A percentile compares a stretch with the other conserved stretches of the same genome.
Evolutionary conservation across 1,140 invertebrate genomes (phyloP).

Genomic region (Saccostrea glomerata): DNA sequence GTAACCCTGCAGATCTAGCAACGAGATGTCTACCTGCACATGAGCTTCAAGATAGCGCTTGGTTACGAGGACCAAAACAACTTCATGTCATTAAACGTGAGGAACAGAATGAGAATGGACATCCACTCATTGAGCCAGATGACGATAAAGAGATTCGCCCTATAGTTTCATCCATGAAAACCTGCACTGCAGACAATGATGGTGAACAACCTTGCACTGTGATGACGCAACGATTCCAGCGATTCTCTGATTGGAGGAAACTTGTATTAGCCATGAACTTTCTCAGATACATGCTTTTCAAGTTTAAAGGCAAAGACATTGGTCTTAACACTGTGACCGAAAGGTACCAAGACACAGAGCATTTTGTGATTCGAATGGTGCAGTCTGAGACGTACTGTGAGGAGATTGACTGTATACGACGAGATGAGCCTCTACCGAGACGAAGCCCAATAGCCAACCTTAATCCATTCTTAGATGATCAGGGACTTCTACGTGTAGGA

Average conservation of each 20-base stretch:
- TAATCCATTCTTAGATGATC: slow-evolving; percentile 21
- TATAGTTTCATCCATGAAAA: not conserved
- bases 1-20: slow-evolving; percentile 39
- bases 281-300: slow-evolving; percentile 43
- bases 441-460: not conserved
- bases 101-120: not conserved
- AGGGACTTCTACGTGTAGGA: not conserved
- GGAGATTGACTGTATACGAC: slow-evolving; percentile 38
- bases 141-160: slow-evolving; percentile 45
- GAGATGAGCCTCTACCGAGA: not conserved
- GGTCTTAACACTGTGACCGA: slow-evolving; percentile 22
- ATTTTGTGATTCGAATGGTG: slow-evolving; percentile 19
- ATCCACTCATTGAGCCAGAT: slow-evolving; percentile 41
- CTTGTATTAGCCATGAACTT: not conserved
- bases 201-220: not conserved
- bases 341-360: not conserved
- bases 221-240: slow-evolving; percentile 8
- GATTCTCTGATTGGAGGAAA: slow-evolving; percentile 37
- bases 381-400: slow-evolving; percentile 41
- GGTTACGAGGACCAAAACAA: slow-evolving; percentile 45
- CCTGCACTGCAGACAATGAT: not conserved
- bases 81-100: not conserved
- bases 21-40: slow-evolving; percentile 27
- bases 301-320: slow-evolving; percentile 43
- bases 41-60: slow-evolving; percentile 26